Base-by-base conservation (phyloP, 2,888 invertebrate genomes). In the Oscheius sp. region DNA sequence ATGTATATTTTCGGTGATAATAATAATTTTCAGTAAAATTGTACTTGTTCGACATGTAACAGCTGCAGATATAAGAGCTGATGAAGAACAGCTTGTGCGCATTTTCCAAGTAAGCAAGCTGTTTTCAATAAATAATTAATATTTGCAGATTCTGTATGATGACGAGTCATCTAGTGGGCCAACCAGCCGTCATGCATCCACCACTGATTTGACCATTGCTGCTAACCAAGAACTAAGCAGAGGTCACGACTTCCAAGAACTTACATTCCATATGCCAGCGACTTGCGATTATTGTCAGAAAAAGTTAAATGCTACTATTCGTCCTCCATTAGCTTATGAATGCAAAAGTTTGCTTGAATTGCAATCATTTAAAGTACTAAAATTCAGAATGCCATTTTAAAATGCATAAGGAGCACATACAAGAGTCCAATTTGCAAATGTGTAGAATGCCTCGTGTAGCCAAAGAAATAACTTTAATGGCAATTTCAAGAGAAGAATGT, bases 11-110 rank as follows among this genome's bases (percentile, higher is more conserved):
- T 29, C 29, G 13, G 27, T 59, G 21, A 45, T 16, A 43, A 52
- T 49, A 6, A 13, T 72, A 49, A 49, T 23, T 27, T 77, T 25
- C 91, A 95, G 97, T 91, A 97, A 98, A 92, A 94, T 99, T 89
- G 98, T 96, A 92, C 97, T 98, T 91, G 98, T 98, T 84, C 93
- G 98, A 82, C 94, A 95, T 76, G 98, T 99, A 84, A 97, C 98
- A 78, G 97, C 97, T 90, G 97, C 97, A 87, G 99, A 99, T 92
- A 97, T 98, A 87, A 96, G 98, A 89, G 98, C 96, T 72, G 96
- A 97, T 92, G 95, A 96, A 90, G 95, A 95, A 92, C 96, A 98
- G 92, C 96, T 99, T 91, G 98, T 98, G 87, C 93, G 96, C 90
- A 99, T 99, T 91, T 98, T 99, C 91, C 93, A 93, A 91, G 92